Percentiles rank a stretch among this genome's conserved stretches.
phyloP scores from a whole-genome alignment of 2,113 vertebrate genomes.

The Gallinago media region DNA sequence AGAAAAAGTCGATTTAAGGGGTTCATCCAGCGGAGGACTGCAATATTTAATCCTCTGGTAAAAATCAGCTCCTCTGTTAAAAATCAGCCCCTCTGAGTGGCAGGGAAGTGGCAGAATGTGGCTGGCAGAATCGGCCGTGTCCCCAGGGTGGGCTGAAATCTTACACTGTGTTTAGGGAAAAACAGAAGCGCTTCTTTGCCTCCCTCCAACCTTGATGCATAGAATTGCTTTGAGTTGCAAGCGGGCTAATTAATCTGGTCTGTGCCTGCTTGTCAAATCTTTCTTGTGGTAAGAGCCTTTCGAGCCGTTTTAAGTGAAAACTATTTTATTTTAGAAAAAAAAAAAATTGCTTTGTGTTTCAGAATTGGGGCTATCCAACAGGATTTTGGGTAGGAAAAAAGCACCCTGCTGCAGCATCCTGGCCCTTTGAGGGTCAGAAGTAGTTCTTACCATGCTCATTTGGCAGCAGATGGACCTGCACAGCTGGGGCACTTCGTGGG shows the following conservation, averaged over 20 bases:
- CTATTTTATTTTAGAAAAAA: background rate
- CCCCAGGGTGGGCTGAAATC: background rate
- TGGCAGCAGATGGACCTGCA: rapidly evolving
- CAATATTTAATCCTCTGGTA: background rate
- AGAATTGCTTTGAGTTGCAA: constrained; percentile 6
- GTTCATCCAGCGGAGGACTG: background rate
- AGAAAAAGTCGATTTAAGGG: background rate
- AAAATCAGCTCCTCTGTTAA: background rate
- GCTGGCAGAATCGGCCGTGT: background rate
- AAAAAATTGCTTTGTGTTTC: background rate
- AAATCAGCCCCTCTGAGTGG: background rate
- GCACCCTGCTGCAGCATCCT: background rate
- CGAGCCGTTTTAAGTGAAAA: background rate
- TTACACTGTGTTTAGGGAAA: constrained; percentile 28
- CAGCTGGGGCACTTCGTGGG: background rate
- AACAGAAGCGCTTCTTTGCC: constrained; percentile 24
- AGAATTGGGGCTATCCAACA: background rate
- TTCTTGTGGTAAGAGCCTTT: constrained; percentile 39
- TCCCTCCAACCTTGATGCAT: background rate
- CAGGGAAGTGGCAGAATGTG: background rate
- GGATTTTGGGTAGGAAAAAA: background rate
- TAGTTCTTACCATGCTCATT: rapidly evolving
- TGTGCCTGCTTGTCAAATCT: constrained; percentile 24
- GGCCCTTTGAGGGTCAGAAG: background rate
- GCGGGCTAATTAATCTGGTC: constrained; percentile 40